Base-by-base conservation (phyloP, 2,797 vertebrate genomes). In the Myotis vivesi region DNA sequence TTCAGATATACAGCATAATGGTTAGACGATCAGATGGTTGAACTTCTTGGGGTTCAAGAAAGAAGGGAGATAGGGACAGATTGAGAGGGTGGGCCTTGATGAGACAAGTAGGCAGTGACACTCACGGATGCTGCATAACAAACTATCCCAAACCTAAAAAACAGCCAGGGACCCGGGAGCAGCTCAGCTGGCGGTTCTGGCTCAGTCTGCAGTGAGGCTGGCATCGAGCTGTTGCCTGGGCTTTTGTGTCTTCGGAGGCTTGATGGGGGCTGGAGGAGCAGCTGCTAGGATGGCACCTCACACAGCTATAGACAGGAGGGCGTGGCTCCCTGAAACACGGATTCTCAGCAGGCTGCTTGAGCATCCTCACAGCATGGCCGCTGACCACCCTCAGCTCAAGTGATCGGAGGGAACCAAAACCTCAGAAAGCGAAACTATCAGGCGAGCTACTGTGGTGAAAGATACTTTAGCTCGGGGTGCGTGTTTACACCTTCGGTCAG, bases 391-490 rank as follows among this genome's bases (percentile, higher is more conserved):
- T 23, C 13, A 2, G 17, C 69, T 36, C 20, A 0, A 1, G 33
- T 6, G 38, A 17, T 3, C 4, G 0, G 0, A 2, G 73, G 41
- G 16, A 15, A 66, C 80, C 0, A 30, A 33, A 2, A 25, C 80
- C 44, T 66, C 4, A n/a, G 80, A 23, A 66, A 49, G 38, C 30
- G 2, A 10, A 9, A 25, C 57, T 23, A 2, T 22, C 22, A 8
- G 30, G 80, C 4, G 8, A 3, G 12, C 46, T 30, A 0, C 33
- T 0, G 0, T 0, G 2, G 80, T 19, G 5, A 9, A 0, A 7
- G 1, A 0, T 1, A 0, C 8, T 2, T 16, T 0, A n/a, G 30
- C 8, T 8, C 10, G 1, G 16, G 1, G 4, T 2, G 41, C 2
- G 9, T 5, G 8, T 23, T 28, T 5, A 3, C 8, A 1, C 5